Evolutionary conservation across 2,113 vertebrate species (phyloP).

Genomic region (Eupsittula cactorum): DNA sequence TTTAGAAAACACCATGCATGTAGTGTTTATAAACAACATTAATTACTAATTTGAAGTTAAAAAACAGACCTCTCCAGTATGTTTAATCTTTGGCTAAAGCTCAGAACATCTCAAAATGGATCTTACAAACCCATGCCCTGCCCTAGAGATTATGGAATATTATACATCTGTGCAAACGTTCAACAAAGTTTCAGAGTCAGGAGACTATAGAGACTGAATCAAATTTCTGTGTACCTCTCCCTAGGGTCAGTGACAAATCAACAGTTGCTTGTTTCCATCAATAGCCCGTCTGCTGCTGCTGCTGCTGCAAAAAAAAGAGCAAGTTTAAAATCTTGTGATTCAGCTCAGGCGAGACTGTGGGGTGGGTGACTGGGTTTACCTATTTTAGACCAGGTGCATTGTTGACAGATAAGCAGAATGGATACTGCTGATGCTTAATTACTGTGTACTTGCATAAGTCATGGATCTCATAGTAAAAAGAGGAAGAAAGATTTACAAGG

Average conservation of each 20-base stretch:
- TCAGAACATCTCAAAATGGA: neutral
- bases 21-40: neutral
- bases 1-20: neutral
- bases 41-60: neutral
- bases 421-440: conserved; percentile 61
- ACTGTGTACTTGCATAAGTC: conserved; percentile 73
- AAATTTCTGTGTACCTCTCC: neutral
- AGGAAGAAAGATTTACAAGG: conserved; percentile 23
- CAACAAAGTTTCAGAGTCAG: neutral
- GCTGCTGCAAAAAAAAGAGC: neutral
- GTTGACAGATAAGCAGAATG: conserved; percentile 54
- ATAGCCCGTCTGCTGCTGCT: neutral
- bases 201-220: neutral
- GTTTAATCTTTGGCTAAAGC: neutral
- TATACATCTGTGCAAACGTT: neutral
- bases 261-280: neutral
- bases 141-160: neutral
- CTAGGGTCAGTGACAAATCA: conserved; percentile 23
- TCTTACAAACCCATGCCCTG: neutral
- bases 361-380: neutral
- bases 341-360: neutral
- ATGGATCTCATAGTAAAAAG: neutral
- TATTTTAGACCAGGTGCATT: conserved; percentile 33
- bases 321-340: conserved; percentile 1
- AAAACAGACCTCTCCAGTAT: neutral